Base-by-base conservation (phyloP, 2,113 vertebrate species). In the Felis chaus region DNA sequence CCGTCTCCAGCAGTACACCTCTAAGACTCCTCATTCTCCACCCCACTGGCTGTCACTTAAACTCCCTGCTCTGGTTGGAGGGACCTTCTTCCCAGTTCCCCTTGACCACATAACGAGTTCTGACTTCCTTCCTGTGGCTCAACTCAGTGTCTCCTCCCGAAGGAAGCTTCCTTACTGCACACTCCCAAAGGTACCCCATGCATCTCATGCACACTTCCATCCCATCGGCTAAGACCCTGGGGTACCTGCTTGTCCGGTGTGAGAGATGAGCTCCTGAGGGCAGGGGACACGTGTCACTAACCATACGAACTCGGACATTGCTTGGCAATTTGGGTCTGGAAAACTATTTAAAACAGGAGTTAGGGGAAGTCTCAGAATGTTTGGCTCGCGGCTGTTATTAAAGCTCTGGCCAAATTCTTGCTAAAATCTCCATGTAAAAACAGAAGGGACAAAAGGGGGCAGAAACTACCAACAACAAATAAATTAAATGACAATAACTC, bases 1-100 rank as follows among this genome's bases (percentile, higher is more conserved):
- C 15, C 48, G 1, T 1, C 39, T 25, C 25, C 55, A 21, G 23
- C 16, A 4, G 0, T 2, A 3, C 0, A 16, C 16, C 76, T n/a
- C 65, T 14, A 6, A 29, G 27, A n/a, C 29, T 9, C 41, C 18
- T n/a, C 71, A 18, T 3, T 3, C n/a, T 23, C n/a, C 39, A 4
- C 39, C 36, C 19, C 23, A 36, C 53, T 5, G 21, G 11, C 65
- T 57, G 55, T 19, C 25, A 7, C 9, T 53, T 25, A 55, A 45
- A 29, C 21, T 11, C 4, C 33, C 66, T 29, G 36, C 23, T 86
- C 16, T 53, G 41, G 12, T 33, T 21, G 12, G 33, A 36, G 53
- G 15, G 21, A 5, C 29, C 14, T 65, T 69, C 71, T 18, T 15
- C 45, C 33, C 1, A 0, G 18, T 23, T 19, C 29, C 48, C 41